phyloP scores from a whole-genome alignment of 2,113 vertebrate species.

The Pygoscelis adeliae region DNA sequence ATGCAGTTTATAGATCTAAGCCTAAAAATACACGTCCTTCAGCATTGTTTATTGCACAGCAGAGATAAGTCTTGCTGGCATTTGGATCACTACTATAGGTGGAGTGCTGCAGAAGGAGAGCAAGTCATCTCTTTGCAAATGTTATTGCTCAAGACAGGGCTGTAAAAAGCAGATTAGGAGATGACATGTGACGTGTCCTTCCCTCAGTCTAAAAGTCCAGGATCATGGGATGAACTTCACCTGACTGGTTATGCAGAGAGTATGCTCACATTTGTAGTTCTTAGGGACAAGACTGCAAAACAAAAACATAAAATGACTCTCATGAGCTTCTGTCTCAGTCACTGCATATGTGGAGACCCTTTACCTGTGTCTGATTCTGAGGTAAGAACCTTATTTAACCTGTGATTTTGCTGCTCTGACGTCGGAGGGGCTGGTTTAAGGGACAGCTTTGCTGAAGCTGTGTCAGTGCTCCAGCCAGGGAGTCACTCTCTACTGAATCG shows the following conservation, averaged over 20 bases:
- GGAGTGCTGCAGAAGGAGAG: constrained; percentile 14
- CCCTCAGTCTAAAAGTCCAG: constrained; percentile 63
- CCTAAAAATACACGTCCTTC: background rate
- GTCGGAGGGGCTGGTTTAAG: background rate
- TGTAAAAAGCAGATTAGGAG: constrained; percentile 48
- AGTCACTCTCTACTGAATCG: background rate
- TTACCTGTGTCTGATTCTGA: constrained; percentile 68
- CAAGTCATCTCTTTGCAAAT: constrained; percentile 47
- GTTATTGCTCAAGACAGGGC: constrained; percentile 68
- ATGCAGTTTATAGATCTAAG: background rate
- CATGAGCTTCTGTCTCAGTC: constrained; percentile 79
- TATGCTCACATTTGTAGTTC: background rate
- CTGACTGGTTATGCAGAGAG: background rate
- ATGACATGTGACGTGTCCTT: constrained; percentile 51
- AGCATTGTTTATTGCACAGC: background rate
- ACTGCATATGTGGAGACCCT: constrained; percentile 79
- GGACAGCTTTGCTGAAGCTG: background rate
- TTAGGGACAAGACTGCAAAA: background rate
- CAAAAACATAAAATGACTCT: constrained; percentile 43
- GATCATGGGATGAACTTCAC: constrained; percentile 48
- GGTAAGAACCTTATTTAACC: constrained; percentile 70
- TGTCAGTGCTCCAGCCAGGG: background rate
- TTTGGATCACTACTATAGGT: background rate
- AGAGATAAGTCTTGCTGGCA: background rate
- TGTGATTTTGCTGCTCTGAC: background rate